Percentiles rank a stretch among this genome's conserved stretches.
Conservation (phyloP, 2,113 vertebrate genomes). For the Bos javanicus region DNA sequence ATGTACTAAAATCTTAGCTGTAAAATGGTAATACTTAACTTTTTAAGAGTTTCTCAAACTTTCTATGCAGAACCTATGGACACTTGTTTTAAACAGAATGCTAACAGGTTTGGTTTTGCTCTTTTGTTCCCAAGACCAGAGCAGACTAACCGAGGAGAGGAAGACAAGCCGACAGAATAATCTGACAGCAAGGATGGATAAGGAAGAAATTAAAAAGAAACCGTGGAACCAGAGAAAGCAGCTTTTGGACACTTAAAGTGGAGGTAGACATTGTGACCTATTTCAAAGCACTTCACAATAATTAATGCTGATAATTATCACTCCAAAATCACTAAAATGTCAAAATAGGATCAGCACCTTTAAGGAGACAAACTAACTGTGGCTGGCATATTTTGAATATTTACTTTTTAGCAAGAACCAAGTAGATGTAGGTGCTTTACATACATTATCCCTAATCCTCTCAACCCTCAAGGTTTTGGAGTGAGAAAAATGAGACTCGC, state of each 20-base stretch:
- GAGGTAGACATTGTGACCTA: not conserved
- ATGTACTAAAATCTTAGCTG: not conserved
- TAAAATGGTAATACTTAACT: not conserved
- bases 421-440: slow-evolving; percentile 32
- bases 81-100: not conserved
- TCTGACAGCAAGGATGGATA: not conserved
- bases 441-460: slow-evolving; percentile 39
- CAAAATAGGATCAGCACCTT: not conserved
- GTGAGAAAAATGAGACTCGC: slow-evolving; percentile 41
- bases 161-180: not conserved
- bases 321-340: not conserved
- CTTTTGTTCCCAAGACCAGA: not conserved
- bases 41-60: not conserved
- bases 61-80: not conserved
- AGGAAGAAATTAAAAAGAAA: not conserved
- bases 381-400: not conserved
- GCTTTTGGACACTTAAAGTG: not conserved
- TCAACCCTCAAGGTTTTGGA: slow-evolving; percentile 29
- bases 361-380: not conserved
- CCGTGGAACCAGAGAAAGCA: not conserved
- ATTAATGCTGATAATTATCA: slow-evolving; percentile 13
- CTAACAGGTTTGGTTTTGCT: not conserved
- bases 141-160: not conserved
- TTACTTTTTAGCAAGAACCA: slow-evolving; percentile 10
- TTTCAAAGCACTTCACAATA: slow-evolving; percentile 12